Evolutionary conservation across 2,888 invertebrate species (phyloP).

Genomic region (Leucophora obtusa): DNA sequence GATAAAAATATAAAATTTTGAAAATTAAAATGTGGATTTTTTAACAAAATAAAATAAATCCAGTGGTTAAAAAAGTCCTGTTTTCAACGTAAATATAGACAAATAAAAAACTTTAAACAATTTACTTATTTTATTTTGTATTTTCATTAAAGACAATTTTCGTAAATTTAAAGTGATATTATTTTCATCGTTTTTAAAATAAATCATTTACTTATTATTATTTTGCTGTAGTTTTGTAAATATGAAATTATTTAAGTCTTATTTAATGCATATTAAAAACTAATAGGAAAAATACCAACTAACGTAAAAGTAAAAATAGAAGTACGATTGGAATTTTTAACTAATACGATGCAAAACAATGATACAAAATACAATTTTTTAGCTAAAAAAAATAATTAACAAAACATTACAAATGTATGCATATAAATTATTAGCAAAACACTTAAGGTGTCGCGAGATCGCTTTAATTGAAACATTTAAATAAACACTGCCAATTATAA

Average conservation of each 20-base stretch:
- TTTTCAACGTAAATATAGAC: neutral
- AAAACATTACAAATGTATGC: slow-evolving; percentile 40
- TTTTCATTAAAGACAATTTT: slow-evolving; percentile 49
- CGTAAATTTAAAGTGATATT: slow-evolving; percentile 23
- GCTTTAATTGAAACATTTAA: slow-evolving; percentile 30
- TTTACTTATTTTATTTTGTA: slow-evolving; percentile 27
- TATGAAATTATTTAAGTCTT: slow-evolving; percentile 40
- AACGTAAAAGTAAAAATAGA: slow-evolving; percentile 32
- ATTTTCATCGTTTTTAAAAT: slow-evolving; percentile 22
- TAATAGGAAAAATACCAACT: slow-evolving; percentile 51
- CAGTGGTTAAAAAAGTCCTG: no score
- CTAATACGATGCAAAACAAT: neutral
- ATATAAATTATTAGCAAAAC: slow-evolving; percentile 41
- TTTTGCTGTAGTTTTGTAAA: slow-evolving; percentile 13
- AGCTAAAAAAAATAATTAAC: slow-evolving; percentile 24
- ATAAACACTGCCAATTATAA: slow-evolving; percentile 27
- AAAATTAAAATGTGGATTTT: no score
- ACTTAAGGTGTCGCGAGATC: slow-evolving; percentile 57
- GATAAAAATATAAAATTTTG: no score
- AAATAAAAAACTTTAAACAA: neutral
- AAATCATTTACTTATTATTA: slow-evolving; percentile 40
- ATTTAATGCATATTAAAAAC: slow-evolving; percentile 44
- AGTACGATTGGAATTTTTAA: slow-evolving; percentile 24
- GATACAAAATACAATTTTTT: slow-evolving; percentile 23
- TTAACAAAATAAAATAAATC: no score